Evolutionary conservation across 2,113 vertebrate species (phyloP).

Genomic region (Labrus mixtus): DNA sequence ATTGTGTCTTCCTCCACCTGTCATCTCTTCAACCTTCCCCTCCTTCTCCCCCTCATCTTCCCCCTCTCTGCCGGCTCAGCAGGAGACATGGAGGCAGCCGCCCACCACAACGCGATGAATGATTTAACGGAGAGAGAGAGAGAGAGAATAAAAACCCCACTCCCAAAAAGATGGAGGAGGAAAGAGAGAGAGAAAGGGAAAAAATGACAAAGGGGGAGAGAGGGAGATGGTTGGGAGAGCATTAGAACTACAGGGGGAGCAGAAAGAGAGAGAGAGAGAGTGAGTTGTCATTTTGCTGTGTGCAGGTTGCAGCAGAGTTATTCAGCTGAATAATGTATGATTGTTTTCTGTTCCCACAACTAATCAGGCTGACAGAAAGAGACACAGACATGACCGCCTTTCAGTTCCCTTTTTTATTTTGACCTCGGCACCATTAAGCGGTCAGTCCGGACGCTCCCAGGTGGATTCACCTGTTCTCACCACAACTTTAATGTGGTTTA

Average conservation of each 20-base stretch:
- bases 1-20: conserved; percentile 23
- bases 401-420: not conserved
- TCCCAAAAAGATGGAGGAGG: conserved; percentile 27
- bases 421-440: conserved; percentile 7
- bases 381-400: not conserved
- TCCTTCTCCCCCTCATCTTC: not conserved
- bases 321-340: conserved; percentile 53
- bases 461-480: not conserved
- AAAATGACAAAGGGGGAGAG: too few relatives aligned
- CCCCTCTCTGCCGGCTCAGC: conserved; percentile 42
- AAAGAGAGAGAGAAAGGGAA: not conserved
- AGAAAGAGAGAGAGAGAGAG: conserved; percentile 8
- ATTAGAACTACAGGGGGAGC: not conserved
- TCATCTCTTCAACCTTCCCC: conserved; percentile 9
- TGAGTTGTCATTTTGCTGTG: conserved; percentile 22
- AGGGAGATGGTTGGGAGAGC: not conserved
- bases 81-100: conserved; percentile 49
- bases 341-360: conserved; percentile 43
- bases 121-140: conserved; percentile 47
- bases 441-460: not conserved
- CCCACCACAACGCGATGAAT: conserved; percentile 48
- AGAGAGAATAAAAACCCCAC: not conserved
- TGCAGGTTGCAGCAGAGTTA: conserved; percentile 20
- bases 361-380: conserved; percentile 23
- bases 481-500: not conserved